Conservation (phyloP, 2,797 vertebrate species). For the Gymnothorax reevesii region DNA sequence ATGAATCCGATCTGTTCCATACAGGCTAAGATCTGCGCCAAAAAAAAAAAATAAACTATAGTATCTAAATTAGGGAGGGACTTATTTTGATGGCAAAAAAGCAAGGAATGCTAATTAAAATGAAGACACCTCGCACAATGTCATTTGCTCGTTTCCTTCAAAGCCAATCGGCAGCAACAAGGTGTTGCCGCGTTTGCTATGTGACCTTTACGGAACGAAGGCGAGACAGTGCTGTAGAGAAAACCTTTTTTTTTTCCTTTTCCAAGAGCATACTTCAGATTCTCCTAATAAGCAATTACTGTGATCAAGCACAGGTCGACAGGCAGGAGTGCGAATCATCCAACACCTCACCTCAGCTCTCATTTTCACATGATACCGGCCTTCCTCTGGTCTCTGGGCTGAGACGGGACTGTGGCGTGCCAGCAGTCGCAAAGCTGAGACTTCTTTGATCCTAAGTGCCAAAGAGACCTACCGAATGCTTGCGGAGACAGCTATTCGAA, state of each 20-base stretch:
- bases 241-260: neutral
- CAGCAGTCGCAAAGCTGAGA: neutral
- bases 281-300: conserved; percentile 45
- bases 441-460: neutral
- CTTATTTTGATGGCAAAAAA: neutral
- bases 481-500: neutral
- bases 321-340: conserved; percentile 29
- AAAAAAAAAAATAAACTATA: neutral
- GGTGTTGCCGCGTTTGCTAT: neutral
- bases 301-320: conserved; percentile 32
- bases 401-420: neutral
- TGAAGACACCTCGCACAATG: neutral
- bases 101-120: neutral
- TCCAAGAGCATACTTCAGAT: neutral
- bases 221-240: neutral
- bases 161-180: conserved; percentile 12
- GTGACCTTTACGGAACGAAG: conserved; percentile 25
- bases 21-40: neutral
- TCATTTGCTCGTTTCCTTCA: neutral
- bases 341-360: conserved; percentile 55
- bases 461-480: neutral
- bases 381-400: neutral
- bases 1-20: neutral
- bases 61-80: neutral
- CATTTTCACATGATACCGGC: conserved; percentile 47